Base-by-base conservation (phyloP, 2,888 invertebrate genomes). In the Chorisops tibialis region DNA sequence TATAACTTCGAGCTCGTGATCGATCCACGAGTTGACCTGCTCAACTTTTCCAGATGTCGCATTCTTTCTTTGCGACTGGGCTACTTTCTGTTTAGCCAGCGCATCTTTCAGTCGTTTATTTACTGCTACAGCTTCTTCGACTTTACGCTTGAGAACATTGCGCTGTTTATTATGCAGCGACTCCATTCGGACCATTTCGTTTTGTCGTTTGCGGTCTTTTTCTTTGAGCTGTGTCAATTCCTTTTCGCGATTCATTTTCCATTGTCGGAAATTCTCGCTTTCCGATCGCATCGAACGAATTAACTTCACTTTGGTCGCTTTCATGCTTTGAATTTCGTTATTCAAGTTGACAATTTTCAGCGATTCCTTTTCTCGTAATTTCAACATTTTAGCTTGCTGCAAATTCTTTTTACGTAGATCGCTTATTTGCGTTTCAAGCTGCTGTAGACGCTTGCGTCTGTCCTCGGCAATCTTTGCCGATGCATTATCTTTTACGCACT, bases 81-180 rank as follows among this genome's bases (percentile, higher is more conserved):
- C 74, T 0, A 67, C 66, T 39, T 73, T 71, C 63, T 77, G 75
- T 1, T 71, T 72, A 14, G 76, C 77, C 6, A 77, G 62, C 0
- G 75, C 74, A 48, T 77, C 76, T 67, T 77, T 78, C 0, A 78
- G 67, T 21, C 76, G 80, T 74, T 89, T 93, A 69, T 93, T 94
- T 11, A 90, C 85, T 1, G 93, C 90, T 30, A 87, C 85, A 0
- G 91, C 91, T 76, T 93, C 93, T 76, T 95, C 94, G 74, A 93
- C 88, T 77, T 94, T 94, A 37, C 94, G 81, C 69, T 89, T 91
- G 7, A 91, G 81, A 2, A 95, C 93, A 68, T 85, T 89, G 71
- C 91, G 88, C 70, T 94, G 92, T 69, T 91, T 89, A 56, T 81
- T 82, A 71, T 93, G 88, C 30, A 88, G 80, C 2, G 84, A 81